Base-by-base conservation (phyloP, 2,113 vertebrate genomes). In the Urocynchramus pylzowi region DNA sequence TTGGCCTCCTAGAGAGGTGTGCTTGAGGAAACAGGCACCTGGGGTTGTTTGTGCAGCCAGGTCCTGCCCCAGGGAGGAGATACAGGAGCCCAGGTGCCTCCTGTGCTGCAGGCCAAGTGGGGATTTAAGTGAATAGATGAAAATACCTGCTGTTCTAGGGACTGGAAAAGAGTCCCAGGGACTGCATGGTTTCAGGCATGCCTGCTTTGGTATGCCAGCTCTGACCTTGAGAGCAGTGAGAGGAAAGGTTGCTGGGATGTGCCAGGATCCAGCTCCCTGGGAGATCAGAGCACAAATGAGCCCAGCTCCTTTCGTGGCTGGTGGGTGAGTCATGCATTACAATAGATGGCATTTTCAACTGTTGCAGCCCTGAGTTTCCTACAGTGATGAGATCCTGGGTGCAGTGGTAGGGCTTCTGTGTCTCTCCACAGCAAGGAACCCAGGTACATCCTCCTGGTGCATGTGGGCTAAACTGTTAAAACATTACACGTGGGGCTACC, bases 371-470 rank as follows among this genome's bases (percentile, higher is more conserved):
- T 16, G 54, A 68, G 57, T 85, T 91, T 87, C 59, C 63, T 37
- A 9, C 73, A 82, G 49, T 77, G 15, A 22, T 22, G 70, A 49
- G 14, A 6, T 2, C 8, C 1, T 4, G 13, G 45, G 18, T 39
- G n/a, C 68, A 9, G 41, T 52, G 74, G 5, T 3, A 1, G 9
- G 22, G 13, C 47, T 59, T 59, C 9, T 13, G 27, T 47, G 50
- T 41, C 33, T 69, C 44, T 26, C 17, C 8, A 3, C 13, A 33
- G 27, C 0, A 0, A 6, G 17, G 39, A 61, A 20, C 41, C 52
- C 30, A 30, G 33, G 9, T 27, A 8, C 5, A 0, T 41, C 1
- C 0, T 47, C 30, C 47, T 59, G 23, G 45, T 61, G 18, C 14
- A 1, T 8, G 1, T 22, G 41, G 17, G 24, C 30, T 45, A 4